Evolutionary conservation across 37 sponge, comb jelly and placozoan genomes (phyloP), one percentile per base, ranked within the genome.

Genomic region (Spongilla lacustris): DNA sequence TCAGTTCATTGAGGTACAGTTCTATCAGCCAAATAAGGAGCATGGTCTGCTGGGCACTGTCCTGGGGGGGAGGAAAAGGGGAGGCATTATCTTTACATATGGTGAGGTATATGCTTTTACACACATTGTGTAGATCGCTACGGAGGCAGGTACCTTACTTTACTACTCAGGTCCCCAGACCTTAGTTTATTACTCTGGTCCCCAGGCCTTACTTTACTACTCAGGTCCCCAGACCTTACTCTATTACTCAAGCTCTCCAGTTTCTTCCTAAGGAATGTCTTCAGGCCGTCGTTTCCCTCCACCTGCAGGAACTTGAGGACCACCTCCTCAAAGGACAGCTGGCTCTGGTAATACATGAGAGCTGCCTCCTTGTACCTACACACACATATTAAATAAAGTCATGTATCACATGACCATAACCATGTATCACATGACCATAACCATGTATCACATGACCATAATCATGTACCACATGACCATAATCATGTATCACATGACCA

Each of bases 311-410:
- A 98, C 89, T 91, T 94, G 67, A 98, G 94, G 36, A 96, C 89
- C 3, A 94, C 95, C 76, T 98, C 95, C 50, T 98, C 99, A 91
- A 98, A 98, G 17, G 97, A 95, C 17, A 90, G 83, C 24, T 91
- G 91, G 66, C 96, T 93, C 70, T 89, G 88, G 29, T 96, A 96
- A 81, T 87, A 98, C 9, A 85, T 36, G 28, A 76, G 67, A 29
- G 99, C 99, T 21, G 99, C 96, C 23, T 93, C 91, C 2, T 93
- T 81, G 74, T 84, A 98, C 87, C 91, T 85, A 48, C 19, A 78
- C 27, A 78, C 23, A 50, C 21, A 80, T 67, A n/a, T 79, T 14
- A 81, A 13, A 0, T 21, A 29, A 31, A 24, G 71, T n/a, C n/a
- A n/a, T n/a, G n/a, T n/a, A n/a, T n/a, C n/a, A n/a, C n/a, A n/a